Evolutionary conservation across 2,797 vertebrate species (phyloP).

Genomic region (Selene dorsalis): DNA sequence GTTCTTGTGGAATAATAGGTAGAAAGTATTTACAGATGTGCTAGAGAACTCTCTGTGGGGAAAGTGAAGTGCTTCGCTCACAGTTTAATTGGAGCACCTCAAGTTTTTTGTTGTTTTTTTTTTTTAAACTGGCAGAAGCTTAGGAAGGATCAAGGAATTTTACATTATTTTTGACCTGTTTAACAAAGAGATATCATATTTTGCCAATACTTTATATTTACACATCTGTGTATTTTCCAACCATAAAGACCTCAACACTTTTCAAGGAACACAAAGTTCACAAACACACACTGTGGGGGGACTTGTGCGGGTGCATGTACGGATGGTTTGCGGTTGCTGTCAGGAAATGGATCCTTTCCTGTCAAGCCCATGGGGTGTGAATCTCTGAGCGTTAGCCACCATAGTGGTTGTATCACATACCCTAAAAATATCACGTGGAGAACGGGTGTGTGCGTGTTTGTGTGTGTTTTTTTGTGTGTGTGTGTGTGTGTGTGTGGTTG

Average conservation of each 20-base stretch:
- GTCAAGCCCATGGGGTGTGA: constrained; percentile 76
- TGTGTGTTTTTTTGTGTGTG: constrained; percentile 32
- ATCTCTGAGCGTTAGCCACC: constrained; percentile 68
- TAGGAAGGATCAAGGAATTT: constrained; percentile 39
- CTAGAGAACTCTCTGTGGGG: constrained; percentile 39
- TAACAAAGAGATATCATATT: constrained; percentile 4
- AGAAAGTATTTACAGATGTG: constrained; percentile 76
- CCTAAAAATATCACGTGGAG: constrained; percentile 71
- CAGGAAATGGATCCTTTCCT: constrained; percentile 87
- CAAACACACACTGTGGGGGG: constrained; percentile 14
- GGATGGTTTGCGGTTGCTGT: constrained; percentile 79
- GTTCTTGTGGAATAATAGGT: constrained; percentile 62
- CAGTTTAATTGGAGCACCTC: constrained; percentile 57
- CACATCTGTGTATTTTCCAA: constrained; percentile 13
- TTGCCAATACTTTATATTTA: background rate
- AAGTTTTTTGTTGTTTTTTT: constrained; percentile 39
- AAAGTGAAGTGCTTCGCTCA: constrained; percentile 42
- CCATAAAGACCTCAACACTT: constrained; percentile 26
- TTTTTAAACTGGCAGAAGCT: constrained; percentile 37
- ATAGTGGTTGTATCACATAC: constrained; percentile 58
- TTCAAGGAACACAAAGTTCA: constrained; percentile 30
- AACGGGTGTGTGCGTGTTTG: constrained; percentile 4
- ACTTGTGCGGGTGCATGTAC: constrained; percentile 53
- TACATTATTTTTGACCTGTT: constrained; percentile 17
- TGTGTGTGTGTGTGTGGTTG: constrained; percentile 50